Conservation (phyloP, 2,888 invertebrate species). For the Pinctada fucata region DNA sequence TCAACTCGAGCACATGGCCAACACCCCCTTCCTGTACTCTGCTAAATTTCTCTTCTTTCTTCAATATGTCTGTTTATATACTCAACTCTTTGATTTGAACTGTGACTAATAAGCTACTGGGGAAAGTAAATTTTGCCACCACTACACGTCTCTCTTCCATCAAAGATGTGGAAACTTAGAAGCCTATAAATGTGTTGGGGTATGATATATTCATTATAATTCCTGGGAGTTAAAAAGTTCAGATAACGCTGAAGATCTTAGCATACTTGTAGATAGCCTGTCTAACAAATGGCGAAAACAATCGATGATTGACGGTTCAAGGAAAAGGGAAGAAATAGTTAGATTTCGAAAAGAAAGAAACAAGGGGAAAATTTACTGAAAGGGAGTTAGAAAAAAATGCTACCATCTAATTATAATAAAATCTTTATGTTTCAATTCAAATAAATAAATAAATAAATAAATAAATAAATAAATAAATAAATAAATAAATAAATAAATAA, state of each 20-base stretch:
- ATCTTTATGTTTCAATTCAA: neutral
- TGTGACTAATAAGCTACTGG: no score
- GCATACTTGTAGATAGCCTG: neutral
- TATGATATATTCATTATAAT: neutral
- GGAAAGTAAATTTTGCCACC: no score
- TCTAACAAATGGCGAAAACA: neutral
- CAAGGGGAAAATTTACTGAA: no score
- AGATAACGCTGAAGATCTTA: neutral
- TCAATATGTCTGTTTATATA: no score
- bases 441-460: constrained; percentile 11
- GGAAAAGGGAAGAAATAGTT: neutral
- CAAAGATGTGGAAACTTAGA: no score
- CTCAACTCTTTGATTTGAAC: no score
- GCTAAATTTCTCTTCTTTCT: no score
- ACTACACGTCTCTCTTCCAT: no score
- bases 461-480: constrained; percentile 10
- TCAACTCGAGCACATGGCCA: no score
- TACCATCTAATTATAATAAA: no score
- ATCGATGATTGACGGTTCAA: neutral
- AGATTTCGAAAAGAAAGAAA: neutral
- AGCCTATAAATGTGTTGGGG: neutral
- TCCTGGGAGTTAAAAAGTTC: constrained; percentile 3
- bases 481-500: constrained; percentile 13
- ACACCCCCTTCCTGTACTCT: no score
- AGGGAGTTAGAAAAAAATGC: neutral